phyloP scores from a whole-genome alignment of 2,113 vertebrate genomes.

The Oreochromis tanganicae region DNA sequence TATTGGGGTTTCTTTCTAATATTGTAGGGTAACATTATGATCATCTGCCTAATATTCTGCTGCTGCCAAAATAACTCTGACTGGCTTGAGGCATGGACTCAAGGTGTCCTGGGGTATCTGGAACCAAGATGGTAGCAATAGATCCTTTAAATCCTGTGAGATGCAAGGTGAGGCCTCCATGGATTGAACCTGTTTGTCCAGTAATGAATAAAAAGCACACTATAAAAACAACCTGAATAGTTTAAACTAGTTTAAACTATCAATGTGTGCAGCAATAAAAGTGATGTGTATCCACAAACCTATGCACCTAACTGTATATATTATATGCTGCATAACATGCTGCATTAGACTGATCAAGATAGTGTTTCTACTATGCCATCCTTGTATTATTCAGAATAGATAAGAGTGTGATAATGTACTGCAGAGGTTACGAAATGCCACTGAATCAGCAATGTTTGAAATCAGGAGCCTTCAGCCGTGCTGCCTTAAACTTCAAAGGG shows the following conservation, averaged over 20 bases:
- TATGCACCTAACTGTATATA: background rate
- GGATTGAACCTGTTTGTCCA: background rate
- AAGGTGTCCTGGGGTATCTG: background rate
- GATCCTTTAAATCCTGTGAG: background rate
- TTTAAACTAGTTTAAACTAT: background rate
- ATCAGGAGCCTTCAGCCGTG: slow-evolving; percentile 44
- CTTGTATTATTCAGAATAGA: slow-evolving; percentile 18
- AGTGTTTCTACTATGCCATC: background rate
- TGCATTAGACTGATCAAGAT: background rate
- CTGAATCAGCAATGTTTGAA: slow-evolving; percentile 60
- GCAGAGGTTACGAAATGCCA: slow-evolving; percentile 42
- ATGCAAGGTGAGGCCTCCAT: background rate
- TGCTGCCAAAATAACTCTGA: background rate
- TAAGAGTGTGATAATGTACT: slow-evolving; percentile 17
- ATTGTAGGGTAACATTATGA: background rate
- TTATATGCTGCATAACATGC: background rate
- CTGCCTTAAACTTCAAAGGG: slow-evolving; percentile 52
- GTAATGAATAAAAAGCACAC: background rate
- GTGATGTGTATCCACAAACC: background rate
- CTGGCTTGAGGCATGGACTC: background rate
- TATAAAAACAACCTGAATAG: background rate
- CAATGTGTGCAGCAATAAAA: background rate
- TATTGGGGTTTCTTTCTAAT: background rate
- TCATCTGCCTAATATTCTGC: background rate
- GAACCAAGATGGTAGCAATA: background rate